Conservation (phyloP, 2,797 vertebrate species). For the Sebastes aleutianus region DNA sequence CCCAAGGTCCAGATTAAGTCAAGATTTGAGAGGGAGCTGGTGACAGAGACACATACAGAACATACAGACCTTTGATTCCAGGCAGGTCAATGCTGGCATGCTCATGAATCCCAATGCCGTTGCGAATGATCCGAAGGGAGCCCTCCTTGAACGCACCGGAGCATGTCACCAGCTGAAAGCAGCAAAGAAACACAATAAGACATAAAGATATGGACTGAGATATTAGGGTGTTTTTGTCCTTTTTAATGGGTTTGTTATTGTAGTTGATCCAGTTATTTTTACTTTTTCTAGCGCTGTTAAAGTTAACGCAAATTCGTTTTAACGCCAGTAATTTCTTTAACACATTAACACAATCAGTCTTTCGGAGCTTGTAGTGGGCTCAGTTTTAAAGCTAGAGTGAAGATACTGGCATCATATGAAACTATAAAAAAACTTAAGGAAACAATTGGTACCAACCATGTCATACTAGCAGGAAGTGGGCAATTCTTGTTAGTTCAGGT, state of each 20-base stretch:
- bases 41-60: slow-evolving; percentile 6
- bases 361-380: too few species aligned
- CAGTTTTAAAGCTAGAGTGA: too few species aligned
- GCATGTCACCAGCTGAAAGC: slow-evolving; percentile 93
- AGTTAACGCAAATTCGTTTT: too few species aligned
- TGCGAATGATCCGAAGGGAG: slow-evolving; percentile 96
- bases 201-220: background rate
- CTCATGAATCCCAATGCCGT: slow-evolving; percentile 98
- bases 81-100: slow-evolving; percentile 98
- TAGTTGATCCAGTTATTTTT: background rate
- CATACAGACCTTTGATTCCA: slow-evolving; percentile 87
- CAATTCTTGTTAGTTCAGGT: too few species aligned
- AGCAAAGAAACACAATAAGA: slow-evolving; percentile 23
- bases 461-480: too few species aligned
- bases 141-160: slow-evolving; percentile 98
- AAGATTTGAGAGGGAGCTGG: background rate
- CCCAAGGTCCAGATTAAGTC: background rate
- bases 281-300: too few species aligned
- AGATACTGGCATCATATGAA: too few species aligned
- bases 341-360: too few species aligned
- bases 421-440: too few species aligned
- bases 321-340: too few species aligned
- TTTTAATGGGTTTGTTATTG: background rate
- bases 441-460: too few species aligned
- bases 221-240: background rate